These are phyloP conservation scores for Bursaphelenchus mucronatus DNA, from an alignment of 1,140 invertebrate species.

Conservation along the genomic window DNA sequence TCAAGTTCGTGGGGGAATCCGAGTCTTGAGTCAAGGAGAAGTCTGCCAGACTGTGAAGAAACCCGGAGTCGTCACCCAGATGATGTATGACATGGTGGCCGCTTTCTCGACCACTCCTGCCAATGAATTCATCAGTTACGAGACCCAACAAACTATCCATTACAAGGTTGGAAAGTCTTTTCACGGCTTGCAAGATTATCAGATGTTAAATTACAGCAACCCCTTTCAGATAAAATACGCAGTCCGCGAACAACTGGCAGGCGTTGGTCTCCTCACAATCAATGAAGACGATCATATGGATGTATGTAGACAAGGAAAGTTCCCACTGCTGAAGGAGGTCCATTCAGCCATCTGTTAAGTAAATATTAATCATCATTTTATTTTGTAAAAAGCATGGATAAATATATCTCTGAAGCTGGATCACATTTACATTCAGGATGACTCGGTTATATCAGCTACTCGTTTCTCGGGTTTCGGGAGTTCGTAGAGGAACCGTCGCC, in stretches of 20 bases:
- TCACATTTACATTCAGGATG: too few species aligned
- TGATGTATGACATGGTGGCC: constrained; percentile 13
- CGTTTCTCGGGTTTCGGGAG: constrained; percentile 7
- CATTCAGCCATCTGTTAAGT: constrained; percentile 9
- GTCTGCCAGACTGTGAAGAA: neutral
- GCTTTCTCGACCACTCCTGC: constrained; percentile 8
- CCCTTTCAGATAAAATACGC: constrained; percentile 7
- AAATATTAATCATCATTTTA: neutral
- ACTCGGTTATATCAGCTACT: neutral
- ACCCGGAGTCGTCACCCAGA: constrained; percentile 1
- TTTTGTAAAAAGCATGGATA: neutral
- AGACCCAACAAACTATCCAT: neutral
- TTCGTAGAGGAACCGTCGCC: constrained; percentile 28
- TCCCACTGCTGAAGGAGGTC: constrained; percentile 19
- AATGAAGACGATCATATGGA: constrained; percentile 17
- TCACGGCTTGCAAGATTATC: neutral
- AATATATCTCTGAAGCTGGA: too few species aligned
- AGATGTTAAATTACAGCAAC: neutral
- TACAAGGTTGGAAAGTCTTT: constrained; percentile 1
- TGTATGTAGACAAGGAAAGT: constrained; percentile 18
- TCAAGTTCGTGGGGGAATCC: neutral
- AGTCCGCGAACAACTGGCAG: constrained; percentile 23
- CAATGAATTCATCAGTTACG: constrained; percentile 9
- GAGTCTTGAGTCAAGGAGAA: neutral
- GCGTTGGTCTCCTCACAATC: constrained; percentile 17